These are phyloP conservation scores for Carapus acus DNA, from an alignment of 2,797 vertebrate genomes.

Conservation along the genomic window DNA sequence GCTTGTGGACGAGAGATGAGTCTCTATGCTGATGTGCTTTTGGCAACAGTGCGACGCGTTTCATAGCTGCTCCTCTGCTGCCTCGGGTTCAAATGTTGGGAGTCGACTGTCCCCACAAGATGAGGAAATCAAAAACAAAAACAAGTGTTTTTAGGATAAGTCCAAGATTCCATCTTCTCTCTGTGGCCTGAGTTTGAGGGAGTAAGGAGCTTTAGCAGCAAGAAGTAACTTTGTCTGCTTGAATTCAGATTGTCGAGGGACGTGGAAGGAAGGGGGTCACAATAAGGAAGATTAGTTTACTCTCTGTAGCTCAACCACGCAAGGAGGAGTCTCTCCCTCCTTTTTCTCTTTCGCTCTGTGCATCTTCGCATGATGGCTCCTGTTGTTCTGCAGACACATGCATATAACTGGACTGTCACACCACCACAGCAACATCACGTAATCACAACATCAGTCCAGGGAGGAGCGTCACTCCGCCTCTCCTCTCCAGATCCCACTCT, in stretches of 20 bases:
- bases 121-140: slow-evolving; percentile 39
- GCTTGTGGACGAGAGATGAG: background rate
- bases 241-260: slow-evolving; percentile 85
- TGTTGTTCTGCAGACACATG: slow-evolving; percentile 67
- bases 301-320: slow-evolving; percentile 71
- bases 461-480: slow-evolving; percentile 11
- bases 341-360: slow-evolving; percentile 14
- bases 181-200: slow-evolving; percentile 61
- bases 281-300: slow-evolving; percentile 72
- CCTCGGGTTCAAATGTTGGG: too few species aligned
- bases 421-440: slow-evolving; percentile 66
- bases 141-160: slow-evolving; percentile 37
- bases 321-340: slow-evolving; percentile 51
- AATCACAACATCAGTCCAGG: slow-evolving; percentile 60
- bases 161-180: slow-evolving; percentile 53
- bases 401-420: slow-evolving; percentile 67
- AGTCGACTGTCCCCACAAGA: slow-evolving; percentile 48
- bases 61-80: background rate
- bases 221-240: slow-evolving; percentile 58
- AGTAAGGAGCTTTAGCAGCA: slow-evolving; percentile 40
- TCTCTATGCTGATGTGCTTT: too few species aligned
- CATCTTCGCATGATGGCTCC: slow-evolving; percentile 49
- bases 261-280: slow-evolving; percentile 40
- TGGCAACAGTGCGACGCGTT: too few species aligned
- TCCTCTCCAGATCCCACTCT: slow-evolving; percentile 18